Percentiles rank a stretch among this genome's conserved stretches.
These are phyloP conservation scores for Corythoichthys intestinalis DNA, from an alignment of 2,113 vertebrate genomes.

Conservation along the genomic window DNA sequence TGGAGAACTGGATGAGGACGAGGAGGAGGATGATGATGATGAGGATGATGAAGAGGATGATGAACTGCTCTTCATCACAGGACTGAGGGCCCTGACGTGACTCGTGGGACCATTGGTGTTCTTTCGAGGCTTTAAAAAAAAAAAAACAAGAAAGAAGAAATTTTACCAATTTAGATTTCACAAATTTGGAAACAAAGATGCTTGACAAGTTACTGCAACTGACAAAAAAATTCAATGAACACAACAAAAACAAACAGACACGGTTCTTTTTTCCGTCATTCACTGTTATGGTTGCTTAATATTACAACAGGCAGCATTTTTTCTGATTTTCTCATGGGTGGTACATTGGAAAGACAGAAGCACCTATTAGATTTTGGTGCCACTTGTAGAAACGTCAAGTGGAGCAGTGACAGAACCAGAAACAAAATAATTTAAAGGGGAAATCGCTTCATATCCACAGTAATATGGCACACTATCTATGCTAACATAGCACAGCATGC, in stretches of 20 bases:
- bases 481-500: too few species aligned
- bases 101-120: constrained; percentile 88
- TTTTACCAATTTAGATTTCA: not conserved
- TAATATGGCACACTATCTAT: too few species aligned
- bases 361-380: too few species aligned
- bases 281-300: too few species aligned
- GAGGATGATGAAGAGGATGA: constrained; percentile 73
- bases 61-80: constrained; percentile 84
- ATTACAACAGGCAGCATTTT: too few species aligned
- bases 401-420: too few species aligned
- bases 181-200: not conserved
- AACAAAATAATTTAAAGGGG: too few species aligned
- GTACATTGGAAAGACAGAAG: too few species aligned
- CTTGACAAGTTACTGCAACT: not conserved
- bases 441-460: too few species aligned
- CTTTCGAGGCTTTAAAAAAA: constrained; percentile 84
- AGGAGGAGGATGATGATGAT: constrained; percentile 71
- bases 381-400: too few species aligned
- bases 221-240: not conserved
- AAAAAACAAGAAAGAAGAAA: constrained; percentile 2
- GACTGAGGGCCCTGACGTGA: constrained; percentile 85
- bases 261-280: too few species aligned
- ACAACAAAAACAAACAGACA: not conserved
- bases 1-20: constrained; percentile 71
- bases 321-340: too few species aligned